phyloP scores from a whole-genome alignment of 2,113 vertebrate genomes.

The Cottus gobio region DNA sequence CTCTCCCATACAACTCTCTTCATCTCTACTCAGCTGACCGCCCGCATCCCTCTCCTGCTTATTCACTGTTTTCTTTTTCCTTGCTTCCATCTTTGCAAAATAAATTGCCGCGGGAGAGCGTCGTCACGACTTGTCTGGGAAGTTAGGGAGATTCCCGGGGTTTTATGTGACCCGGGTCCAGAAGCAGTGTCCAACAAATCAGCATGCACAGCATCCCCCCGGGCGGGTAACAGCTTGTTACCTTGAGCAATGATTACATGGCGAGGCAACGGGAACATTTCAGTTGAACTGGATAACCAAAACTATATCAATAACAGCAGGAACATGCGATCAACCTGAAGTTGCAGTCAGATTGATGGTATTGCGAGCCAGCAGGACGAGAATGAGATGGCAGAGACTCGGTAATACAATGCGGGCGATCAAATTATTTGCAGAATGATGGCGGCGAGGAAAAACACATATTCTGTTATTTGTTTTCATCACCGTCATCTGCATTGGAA shows the following conservation, averaged over 20 bases:
- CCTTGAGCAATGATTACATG: constrained; percentile 47
- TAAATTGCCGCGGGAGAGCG: too few relatives aligned
- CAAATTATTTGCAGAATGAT: background rate
- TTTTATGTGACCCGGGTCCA: constrained; percentile 32
- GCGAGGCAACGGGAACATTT: constrained; percentile 34
- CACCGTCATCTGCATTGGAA: background rate
- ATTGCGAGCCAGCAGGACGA: background rate
- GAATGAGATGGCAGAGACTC: background rate
- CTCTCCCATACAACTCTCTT: constrained; percentile 35
- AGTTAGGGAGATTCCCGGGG: constrained; percentile 6
- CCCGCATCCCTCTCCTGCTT: background rate
- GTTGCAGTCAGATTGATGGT: constrained; percentile 7
- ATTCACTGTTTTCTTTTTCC: background rate
- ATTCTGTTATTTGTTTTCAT: background rate
- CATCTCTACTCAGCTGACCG: constrained; percentile 25
- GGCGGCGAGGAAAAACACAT: background rate
- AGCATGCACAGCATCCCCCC: constrained; percentile 20
- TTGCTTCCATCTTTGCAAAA: background rate
- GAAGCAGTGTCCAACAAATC: background rate
- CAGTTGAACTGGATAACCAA: constrained; percentile 30
- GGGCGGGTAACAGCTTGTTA: constrained; percentile 37
- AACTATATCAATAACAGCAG: constrained; percentile 29
- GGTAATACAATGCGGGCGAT: background rate
- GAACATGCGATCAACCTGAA: background rate
- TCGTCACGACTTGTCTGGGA: too few relatives aligned